These are phyloP conservation scores for Caenorhabditis sp. DNA, from an alignment of 2,888 invertebrate species.

Conservation along the genomic window DNA sequence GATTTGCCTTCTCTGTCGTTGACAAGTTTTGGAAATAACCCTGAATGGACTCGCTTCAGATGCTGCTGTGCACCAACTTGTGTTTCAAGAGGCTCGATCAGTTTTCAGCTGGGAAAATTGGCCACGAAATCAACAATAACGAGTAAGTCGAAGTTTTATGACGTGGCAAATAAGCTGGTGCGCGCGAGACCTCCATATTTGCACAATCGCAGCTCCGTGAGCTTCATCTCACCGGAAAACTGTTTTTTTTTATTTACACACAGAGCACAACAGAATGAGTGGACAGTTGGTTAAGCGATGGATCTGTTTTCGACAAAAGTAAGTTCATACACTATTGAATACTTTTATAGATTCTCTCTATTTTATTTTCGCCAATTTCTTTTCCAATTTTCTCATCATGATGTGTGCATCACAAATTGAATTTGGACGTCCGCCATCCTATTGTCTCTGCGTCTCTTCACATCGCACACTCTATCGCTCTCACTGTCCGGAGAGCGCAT, in stretches of 20 bases:
- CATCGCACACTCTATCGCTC: slow-evolving; percentile 7
- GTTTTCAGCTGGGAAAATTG: slow-evolving; percentile 66
- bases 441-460: slow-evolving; percentile 38
- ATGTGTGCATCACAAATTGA: slow-evolving; percentile 21
- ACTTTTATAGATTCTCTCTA: slow-evolving; percentile 3
- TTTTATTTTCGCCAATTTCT: slow-evolving; percentile 20
- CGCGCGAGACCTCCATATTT: slow-evolving; percentile 10
- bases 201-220: slow-evolving; percentile 19
- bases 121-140: slow-evolving; percentile 76
- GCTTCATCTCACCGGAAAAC: slow-evolving; percentile 34
- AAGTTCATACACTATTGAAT: slow-evolving; percentile 30
- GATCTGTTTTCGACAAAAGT: slow-evolving; percentile 50
- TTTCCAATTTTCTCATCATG: not conserved
- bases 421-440: slow-evolving; percentile 49
- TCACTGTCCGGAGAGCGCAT: slow-evolving; percentile 37
- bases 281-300: slow-evolving; percentile 36
- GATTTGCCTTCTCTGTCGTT: not conserved
- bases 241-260: slow-evolving; percentile 41
- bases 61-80: slow-evolving; percentile 76
- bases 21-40: not conserved
- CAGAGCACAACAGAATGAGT: slow-evolving; percentile 29
- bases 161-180: slow-evolving; percentile 35
- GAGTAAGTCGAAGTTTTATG: slow-evolving; percentile 67
- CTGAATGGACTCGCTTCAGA: slow-evolving; percentile 34
- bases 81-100: slow-evolving; percentile 76